Percentiles rank a stretch among this genome's conserved stretches.
phyloP scores from a whole-genome alignment of 2,888 invertebrate species.

The Drosophila prostipennis region DNA sequence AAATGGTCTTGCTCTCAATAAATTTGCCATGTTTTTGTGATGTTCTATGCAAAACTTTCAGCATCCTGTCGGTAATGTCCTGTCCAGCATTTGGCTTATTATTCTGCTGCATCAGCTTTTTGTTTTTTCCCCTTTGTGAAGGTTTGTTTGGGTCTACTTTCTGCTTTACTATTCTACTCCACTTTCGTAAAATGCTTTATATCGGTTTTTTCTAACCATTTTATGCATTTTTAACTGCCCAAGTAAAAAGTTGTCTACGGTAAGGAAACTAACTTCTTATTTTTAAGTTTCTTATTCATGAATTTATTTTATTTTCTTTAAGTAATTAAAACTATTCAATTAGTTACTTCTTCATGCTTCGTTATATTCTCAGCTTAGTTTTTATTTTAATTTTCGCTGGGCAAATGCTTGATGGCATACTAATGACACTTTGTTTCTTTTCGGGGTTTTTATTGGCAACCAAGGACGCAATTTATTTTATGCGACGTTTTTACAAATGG shows the following conservation, averaged over 20 bases:
- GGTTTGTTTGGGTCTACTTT: slow-evolving; percentile 6
- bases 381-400: neutral
- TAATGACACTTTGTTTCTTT: slow-evolving; percentile 43
- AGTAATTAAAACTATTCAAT: neutral
- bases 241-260: neutral
- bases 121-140: slow-evolving; percentile 19
- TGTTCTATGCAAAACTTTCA: slow-evolving; percentile 36
- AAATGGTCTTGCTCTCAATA: slow-evolving; percentile 13
- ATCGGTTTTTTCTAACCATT: slow-evolving; percentile 13
- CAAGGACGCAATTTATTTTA: slow-evolving; percentile 18
- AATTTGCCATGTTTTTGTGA: slow-evolving; percentile 20
- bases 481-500: slow-evolving; percentile 7
- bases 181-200: slow-evolving; percentile 12
- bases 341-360: slow-evolving; percentile 1
- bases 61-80: slow-evolving; percentile 42
- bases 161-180: neutral
- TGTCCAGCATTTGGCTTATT: slow-evolving; percentile 25
- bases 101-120: slow-evolving; percentile 57
- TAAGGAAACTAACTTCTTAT: neutral
- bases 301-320: neutral
- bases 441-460: slow-evolving; percentile 9
- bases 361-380: neutral
- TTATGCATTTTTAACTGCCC: slow-evolving; percentile 13
- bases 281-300: neutral
- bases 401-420: slow-evolving; percentile 28